Conservation (phyloP, 2,113 vertebrate genomes). For the Lates calcarifer region DNA sequence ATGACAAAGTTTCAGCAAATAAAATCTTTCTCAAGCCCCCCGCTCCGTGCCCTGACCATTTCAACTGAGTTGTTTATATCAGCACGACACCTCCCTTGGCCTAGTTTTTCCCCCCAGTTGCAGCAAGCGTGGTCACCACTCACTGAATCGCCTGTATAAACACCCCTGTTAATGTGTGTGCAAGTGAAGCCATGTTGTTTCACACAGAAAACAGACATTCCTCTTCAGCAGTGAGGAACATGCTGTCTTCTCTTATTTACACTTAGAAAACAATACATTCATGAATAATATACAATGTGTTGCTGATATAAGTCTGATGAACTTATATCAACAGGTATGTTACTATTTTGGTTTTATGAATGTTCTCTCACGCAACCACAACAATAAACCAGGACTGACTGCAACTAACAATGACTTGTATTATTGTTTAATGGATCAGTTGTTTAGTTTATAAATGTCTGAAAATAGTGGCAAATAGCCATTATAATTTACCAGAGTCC, state of each 20-base stretch:
- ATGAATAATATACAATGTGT: not conserved
- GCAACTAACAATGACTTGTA: not conserved
- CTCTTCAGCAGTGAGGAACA: not conserved
- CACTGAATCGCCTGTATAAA: constrained; percentile 44
- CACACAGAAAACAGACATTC: constrained; percentile 26
- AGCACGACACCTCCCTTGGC: constrained; percentile 67
- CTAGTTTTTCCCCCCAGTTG: constrained; percentile 60
- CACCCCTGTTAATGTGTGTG: constrained; percentile 27
- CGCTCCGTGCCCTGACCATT: constrained; percentile 33
- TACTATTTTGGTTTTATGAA: not conserved
- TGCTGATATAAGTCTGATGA: not conserved
- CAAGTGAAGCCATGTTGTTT: constrained; percentile 25
- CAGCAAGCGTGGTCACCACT: constrained; percentile 43
- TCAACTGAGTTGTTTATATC: constrained; percentile 73
- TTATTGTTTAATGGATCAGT: constrained; percentile 5
- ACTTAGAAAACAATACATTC: not conserved
- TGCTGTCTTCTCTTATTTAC: not conserved
- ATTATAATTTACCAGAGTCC: too few relatives aligned
- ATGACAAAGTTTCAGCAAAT: not conserved
- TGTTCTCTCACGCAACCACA: too few relatives aligned
- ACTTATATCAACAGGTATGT: not conserved
- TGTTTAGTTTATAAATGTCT: too few relatives aligned
- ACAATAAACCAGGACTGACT: too few relatives aligned
- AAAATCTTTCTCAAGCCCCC: not conserved
- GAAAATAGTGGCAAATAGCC: too few relatives aligned